A percentile compares a stretch with the other conserved stretches of the same genome.
phyloP scores from a whole-genome alignment of 2,888 invertebrate species.

The Aplocera efformata region DNA sequence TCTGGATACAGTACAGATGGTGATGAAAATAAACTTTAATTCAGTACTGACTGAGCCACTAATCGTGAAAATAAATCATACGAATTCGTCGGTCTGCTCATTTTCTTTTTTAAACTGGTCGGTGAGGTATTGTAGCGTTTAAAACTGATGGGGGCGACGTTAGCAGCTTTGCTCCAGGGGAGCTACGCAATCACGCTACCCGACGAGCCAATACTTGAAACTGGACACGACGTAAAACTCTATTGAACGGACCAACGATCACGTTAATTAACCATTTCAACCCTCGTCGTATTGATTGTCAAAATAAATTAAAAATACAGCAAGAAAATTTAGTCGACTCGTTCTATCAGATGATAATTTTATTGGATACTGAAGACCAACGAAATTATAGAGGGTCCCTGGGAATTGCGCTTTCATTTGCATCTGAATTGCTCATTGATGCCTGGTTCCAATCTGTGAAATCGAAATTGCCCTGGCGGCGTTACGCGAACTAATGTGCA shows the following conservation, averaged over 20 bases:
- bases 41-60: background rate
- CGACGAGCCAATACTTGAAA: conserved; percentile 59
- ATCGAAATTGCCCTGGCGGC: too few species aligned
- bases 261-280: conserved; percentile 55
- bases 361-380: too few species aligned
- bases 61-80: conserved; percentile 11
- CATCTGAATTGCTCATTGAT: too few species aligned
- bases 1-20: too few species aligned
- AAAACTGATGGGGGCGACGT: conserved; percentile 19
- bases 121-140: conserved; percentile 27
- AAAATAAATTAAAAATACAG: background rate
- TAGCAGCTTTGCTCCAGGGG: conserved; percentile 34
- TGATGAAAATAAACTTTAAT: too few species aligned
- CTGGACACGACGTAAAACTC: conserved; percentile 51
- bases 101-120: conserved; percentile 22
- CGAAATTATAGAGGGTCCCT: too few species aligned
- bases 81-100: conserved; percentile 15
- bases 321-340: too few species aligned
- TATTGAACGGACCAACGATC: conserved; percentile 62
- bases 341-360: too few species aligned
- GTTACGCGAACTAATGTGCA: too few species aligned
- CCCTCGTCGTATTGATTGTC: background rate
- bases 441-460: too few species aligned
- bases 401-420: too few species aligned
- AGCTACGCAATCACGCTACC: conserved; percentile 37